phyloP scores from a whole-genome alignment of 2,888 invertebrate genomes.

The Mesoligia furuncula region DNA sequence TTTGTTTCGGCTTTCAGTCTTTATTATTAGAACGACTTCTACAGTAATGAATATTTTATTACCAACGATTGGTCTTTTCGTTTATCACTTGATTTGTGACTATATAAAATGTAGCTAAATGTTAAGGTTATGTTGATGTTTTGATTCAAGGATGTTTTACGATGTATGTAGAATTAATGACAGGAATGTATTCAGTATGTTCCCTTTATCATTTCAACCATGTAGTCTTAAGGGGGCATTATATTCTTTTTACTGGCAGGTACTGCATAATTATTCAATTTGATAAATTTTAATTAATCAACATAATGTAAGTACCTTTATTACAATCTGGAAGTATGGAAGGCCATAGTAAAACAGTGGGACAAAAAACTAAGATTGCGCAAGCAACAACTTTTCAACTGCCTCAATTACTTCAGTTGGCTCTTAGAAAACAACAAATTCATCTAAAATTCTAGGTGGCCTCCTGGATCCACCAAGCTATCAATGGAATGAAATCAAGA shows the following conservation, averaged over 20 bases:
- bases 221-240: not conserved
- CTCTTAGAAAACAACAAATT: not conserved
- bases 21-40: conserved; percentile 70
- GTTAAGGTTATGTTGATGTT: conserved; percentile 90
- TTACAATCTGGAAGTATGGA: conserved; percentile 12
- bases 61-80: conserved; percentile 20
- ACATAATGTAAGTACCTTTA: not conserved
- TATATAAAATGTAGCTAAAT: conserved; percentile 53
- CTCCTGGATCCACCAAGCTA: conserved; percentile 43
- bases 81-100: conserved; percentile 21
- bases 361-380: not conserved
- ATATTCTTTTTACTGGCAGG: not conserved
- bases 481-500: conserved; percentile 70
- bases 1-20: conserved; percentile 82
- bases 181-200: conserved; percentile 35
- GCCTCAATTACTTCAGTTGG: not conserved
- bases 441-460: conserved; percentile 32
- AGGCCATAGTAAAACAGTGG: not conserved
- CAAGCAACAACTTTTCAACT: not conserved
- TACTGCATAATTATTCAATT: conserved; percentile 12
- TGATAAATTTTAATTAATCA: not conserved
- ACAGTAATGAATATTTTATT: conserved; percentile 33
- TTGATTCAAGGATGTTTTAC: conserved; percentile 79
- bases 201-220: not conserved
- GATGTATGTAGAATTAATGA: conserved; percentile 53